These are phyloP conservation scores for Cephalopterus ornatus DNA, from an alignment of 2,113 vertebrate genomes.

Conservation along the genomic window DNA sequence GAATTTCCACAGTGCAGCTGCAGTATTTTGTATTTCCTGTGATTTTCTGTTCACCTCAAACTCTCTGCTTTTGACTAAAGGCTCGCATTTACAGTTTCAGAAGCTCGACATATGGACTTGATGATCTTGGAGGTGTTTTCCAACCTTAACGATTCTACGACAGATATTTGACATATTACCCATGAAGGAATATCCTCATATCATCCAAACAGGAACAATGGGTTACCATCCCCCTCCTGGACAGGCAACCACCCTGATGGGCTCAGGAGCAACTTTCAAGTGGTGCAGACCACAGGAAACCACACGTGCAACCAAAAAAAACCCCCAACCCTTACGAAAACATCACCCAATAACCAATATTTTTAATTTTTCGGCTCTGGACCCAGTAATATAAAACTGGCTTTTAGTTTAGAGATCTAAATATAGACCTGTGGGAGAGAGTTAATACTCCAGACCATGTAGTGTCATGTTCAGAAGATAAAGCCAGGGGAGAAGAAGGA, in stretches of 20 bases:
- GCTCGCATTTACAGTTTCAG: not conserved
- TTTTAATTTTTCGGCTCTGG: not conserved
- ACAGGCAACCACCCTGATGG: not conserved
- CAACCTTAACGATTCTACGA: not conserved
- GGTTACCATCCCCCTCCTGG: fast-evolving
- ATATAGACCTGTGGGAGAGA: not conserved
- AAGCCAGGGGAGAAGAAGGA: not conserved
- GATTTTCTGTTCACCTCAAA: not conserved
- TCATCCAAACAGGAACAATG: not conserved
- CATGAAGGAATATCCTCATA: fast-evolving
- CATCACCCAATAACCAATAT: not conserved
- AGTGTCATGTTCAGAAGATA: not conserved
- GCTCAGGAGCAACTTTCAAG: not conserved
- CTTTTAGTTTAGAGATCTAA: not conserved
- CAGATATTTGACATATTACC: too few relatives aligned
- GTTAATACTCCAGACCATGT: not conserved
- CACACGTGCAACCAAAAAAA: not conserved
- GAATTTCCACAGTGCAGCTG: not conserved
- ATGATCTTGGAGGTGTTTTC: not conserved
- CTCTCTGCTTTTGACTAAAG: fast-evolving
- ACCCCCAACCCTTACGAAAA: not conserved
- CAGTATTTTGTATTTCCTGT: not conserved
- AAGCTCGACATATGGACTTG: fast-evolving
- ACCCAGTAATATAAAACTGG: not conserved
- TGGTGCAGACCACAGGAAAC: not conserved